These are phyloP conservation scores for Coenonympha arcania DNA, from an alignment of 2,888 invertebrate species.

Conservation along the genomic window DNA sequence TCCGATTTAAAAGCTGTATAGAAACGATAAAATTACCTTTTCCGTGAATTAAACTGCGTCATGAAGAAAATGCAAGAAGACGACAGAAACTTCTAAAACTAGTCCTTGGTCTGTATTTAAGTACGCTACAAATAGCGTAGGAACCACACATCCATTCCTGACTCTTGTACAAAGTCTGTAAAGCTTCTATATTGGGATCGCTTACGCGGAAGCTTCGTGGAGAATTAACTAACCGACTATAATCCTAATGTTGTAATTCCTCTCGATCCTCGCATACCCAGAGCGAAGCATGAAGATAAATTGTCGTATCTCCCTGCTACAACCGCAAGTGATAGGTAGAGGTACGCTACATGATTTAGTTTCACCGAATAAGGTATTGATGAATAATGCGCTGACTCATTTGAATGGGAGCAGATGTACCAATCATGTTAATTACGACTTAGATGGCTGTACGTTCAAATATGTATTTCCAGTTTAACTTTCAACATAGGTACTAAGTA, in stretches of 20 bases:
- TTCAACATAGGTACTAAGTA: too few relatives aligned
- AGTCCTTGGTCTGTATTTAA: neutral
- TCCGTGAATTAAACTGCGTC: too few relatives aligned
- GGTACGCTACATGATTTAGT: conserved; percentile 21
- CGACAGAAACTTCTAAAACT: too few relatives aligned
- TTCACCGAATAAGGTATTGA: conserved; percentile 16
- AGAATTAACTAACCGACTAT: conserved; percentile 30
- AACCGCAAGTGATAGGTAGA: conserved; percentile 23
- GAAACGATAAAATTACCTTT: too few relatives aligned
- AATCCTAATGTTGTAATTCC: conserved; percentile 28
- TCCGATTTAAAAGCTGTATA: too few relatives aligned
- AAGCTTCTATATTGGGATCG: conserved; percentile 40
- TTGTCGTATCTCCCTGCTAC: conserved; percentile 25
- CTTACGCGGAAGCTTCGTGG: conserved; percentile 36
- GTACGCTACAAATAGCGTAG: neutral
- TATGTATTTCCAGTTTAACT: neutral
- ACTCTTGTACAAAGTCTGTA: conserved; percentile 41
- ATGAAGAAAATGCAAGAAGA: too few relatives aligned
- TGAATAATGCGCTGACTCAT: conserved; percentile 19
- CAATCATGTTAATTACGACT: conserved; percentile 5
- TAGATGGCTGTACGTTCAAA: neutral
- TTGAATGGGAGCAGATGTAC: conserved; percentile 15
- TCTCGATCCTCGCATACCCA: conserved; percentile 30
- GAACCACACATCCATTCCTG: conserved; percentile 46
- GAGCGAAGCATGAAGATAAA: conserved; percentile 23